Conservation (phyloP, 2,888 invertebrate species). For the Cerastis rubricosa region DNA sequence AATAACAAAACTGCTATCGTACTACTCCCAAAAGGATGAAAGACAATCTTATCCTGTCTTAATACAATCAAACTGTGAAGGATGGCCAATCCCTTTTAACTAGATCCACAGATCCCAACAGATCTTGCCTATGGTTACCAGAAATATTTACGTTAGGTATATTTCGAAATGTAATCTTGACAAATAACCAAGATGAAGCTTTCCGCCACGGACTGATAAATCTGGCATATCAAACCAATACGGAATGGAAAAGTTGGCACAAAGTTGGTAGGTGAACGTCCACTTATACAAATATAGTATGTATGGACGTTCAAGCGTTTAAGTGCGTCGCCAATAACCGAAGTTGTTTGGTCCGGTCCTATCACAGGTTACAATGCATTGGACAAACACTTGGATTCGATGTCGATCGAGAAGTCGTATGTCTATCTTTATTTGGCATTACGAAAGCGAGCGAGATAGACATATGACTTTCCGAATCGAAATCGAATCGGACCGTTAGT, state of each 20-base stretch:
- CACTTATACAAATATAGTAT: too few species aligned
- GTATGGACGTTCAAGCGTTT: too few species aligned
- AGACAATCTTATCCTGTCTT: not conserved
- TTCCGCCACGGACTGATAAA: not conserved
- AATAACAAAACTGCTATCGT: not conserved
- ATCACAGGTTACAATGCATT: not conserved
- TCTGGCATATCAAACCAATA: not conserved
- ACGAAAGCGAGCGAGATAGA: too few species aligned
- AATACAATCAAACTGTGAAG: not conserved
- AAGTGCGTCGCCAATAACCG: not conserved
- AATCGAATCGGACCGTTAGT: too few species aligned
- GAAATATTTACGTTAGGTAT: not conserved
- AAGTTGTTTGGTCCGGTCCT: not conserved
- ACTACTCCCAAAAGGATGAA: not conserved
- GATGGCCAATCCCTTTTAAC: not conserved
- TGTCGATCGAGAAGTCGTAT: too few species aligned
- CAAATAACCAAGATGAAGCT: not conserved
- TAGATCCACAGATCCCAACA: not conserved
- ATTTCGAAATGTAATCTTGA: not conserved
- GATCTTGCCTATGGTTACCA: too few species aligned
- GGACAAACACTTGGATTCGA: not conserved
- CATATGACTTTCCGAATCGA: too few species aligned
- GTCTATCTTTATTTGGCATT: too few species aligned
- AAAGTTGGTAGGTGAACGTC: too few species aligned
- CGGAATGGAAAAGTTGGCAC: not conserved